Evolutionary conservation across 2,888 invertebrate genomes (phyloP).

Genomic region (Melipona bicolor): DNA sequence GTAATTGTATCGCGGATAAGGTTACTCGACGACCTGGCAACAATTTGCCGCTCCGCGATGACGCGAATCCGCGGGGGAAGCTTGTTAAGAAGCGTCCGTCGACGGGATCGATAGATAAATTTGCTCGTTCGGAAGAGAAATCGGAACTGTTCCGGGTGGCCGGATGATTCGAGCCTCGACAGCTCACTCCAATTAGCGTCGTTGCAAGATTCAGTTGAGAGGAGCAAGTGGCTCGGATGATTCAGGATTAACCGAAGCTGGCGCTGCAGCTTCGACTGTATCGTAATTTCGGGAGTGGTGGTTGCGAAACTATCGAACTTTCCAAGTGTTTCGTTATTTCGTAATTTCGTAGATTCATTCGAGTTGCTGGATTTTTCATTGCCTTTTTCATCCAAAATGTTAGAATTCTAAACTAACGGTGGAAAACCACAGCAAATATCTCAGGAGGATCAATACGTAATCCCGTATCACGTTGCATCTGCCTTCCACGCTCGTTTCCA

Average conservation of each 20-base stretch:
- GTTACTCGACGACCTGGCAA: slow-evolving; percentile 50
- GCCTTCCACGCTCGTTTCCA: slow-evolving; percentile 25
- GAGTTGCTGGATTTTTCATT: too few relatives aligned
- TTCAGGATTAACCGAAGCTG: slow-evolving; percentile 6
- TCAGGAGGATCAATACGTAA: slow-evolving; percentile 27
- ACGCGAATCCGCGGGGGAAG: slow-evolving; percentile 20
- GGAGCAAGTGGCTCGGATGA: slow-evolving; percentile 5
- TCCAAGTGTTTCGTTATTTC: too few relatives aligned
- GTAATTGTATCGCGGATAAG: slow-evolving; percentile 60
- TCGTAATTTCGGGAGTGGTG: background rate
- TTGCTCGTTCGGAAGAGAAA: background rate
- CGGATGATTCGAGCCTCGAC: slow-evolving; percentile 18
- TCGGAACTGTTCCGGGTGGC: slow-evolving; percentile 7
- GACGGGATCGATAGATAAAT: slow-evolving; percentile 32
- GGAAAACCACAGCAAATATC: too few relatives aligned
- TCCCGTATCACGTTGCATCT: slow-evolving; percentile 50
- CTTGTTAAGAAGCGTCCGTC: slow-evolving; percentile 51
- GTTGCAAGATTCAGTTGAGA: background rate
- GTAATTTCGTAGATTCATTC: too few relatives aligned
- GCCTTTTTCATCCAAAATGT: too few relatives aligned
- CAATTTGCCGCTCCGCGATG: slow-evolving; percentile 47
- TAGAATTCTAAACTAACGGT: too few relatives aligned
- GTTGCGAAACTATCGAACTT: background rate
- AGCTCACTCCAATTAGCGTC: slow-evolving; percentile 28
- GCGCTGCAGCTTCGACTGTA: background rate